Base-by-base conservation (phyloP, 2,113 vertebrate genomes). In the Myrmecobius fasciatus region DNA sequence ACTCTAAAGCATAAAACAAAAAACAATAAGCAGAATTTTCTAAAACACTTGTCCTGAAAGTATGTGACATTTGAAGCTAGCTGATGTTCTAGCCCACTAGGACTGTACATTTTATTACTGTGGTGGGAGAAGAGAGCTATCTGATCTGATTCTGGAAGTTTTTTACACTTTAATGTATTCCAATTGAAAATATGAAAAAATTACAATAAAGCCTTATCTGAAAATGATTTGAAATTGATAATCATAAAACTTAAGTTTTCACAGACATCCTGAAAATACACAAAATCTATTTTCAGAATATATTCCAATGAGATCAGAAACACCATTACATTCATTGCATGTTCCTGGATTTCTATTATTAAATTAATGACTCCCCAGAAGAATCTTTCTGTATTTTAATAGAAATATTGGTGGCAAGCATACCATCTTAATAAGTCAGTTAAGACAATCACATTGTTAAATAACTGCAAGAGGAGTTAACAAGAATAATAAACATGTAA, bases 81-180 rank as follows among this genome's bases (percentile, higher is more conserved):
- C 20, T 36, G 48, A 2, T 54, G 89, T 94, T 89, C 51, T n/a
- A 46, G 46, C 90, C 95, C 93, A 46, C 89, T 93, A 90, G 75
- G 54, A 95, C 51, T 52, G 43, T 56, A 67, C 49, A 90, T 92
- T 93, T 94, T 96, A 91, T 92, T 95, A 88, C 89, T 25, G 95
- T 92, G 56, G 56, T 60, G 12, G 31, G 36, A 75, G 36, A 20
- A 3, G 25, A 67, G 56, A 67, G 56, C 56, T 67, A 67, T 36
- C 0, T 36, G 56, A 31, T 67, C 28, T 67, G 11, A 67, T 67
- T 67, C 31, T 7, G 11, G 31, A 1, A 6, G 28, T 36, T 67
- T 67, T 67, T 67, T 14, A 3, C 5, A 67, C 60, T 75, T 75
- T 75, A n/a, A 75, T 20, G 20, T 75, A 75, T 75, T 36, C 28